Percentiles rank a stretch among this genome's conserved stretches.
Evolutionary conservation across 2,113 vertebrate genomes (phyloP).

Genomic region (Craseonycteris thonglongyai): DNA sequence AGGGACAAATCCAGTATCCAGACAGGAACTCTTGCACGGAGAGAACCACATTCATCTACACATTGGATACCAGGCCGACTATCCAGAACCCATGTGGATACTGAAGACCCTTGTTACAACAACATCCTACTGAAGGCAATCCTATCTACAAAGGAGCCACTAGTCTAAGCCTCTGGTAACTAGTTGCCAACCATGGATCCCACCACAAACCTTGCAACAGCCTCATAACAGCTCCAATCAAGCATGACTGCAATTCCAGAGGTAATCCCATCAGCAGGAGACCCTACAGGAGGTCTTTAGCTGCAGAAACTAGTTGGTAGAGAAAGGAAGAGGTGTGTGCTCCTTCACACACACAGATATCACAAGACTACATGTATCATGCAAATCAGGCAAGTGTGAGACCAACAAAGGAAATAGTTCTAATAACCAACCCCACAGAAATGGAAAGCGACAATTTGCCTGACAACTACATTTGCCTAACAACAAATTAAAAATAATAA

Average conservation of each 20-base stretch:
- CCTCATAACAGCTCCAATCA: neutral
- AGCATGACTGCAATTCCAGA: neutral
- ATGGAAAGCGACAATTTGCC: neutral
- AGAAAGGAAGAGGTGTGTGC: neutral
- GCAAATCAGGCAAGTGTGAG: neutral
- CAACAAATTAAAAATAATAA: neutral
- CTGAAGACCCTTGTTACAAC: neutral
- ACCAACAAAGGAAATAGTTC: neutral
- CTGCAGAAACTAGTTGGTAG: neutral
- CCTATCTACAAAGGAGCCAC: neutral
- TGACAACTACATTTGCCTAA: neutral
- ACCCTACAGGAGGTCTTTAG: neutral
- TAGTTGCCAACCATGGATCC: neutral
- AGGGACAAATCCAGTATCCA: neutral
- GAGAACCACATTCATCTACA: neutral
- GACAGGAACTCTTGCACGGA: neutral
- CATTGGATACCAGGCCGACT: neutral
- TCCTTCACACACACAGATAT: neutral
- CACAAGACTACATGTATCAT: neutral
- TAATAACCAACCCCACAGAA: neutral
- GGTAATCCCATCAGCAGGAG: neutral
- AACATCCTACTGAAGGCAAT: neutral
- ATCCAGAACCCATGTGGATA: neutral
- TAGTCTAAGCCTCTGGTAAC: neutral
- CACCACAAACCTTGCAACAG: neutral